These are phyloP conservation scores for Cariama cristata DNA, from an alignment of 2,113 vertebrate species.

Conservation along the genomic window DNA sequence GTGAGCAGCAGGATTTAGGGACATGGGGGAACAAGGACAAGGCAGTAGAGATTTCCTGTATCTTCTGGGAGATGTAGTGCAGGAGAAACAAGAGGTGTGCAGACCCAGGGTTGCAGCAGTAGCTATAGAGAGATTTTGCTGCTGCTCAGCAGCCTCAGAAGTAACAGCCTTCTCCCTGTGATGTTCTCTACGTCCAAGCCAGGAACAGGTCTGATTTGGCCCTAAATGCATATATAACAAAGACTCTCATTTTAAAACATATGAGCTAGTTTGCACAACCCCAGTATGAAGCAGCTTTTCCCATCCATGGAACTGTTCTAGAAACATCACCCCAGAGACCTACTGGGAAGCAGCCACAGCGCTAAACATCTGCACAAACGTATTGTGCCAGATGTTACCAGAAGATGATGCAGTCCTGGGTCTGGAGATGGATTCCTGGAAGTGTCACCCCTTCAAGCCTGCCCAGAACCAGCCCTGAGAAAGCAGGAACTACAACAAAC, in stretches of 20 bases:
- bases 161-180: neutral
- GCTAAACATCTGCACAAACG: neutral
- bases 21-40: neutral
- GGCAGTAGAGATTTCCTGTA: neutral
- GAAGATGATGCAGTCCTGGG: neutral
- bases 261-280: neutral
- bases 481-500: neutral
- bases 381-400: neutral
- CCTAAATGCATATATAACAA: neutral
- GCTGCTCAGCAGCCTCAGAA: constrained; percentile 9
- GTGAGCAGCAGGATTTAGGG: neutral
- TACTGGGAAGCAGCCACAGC: constrained; percentile 1
- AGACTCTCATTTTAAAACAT: neutral
- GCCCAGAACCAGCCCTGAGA: neutral
- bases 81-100: neutral
- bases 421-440: neutral
- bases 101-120: neutral
- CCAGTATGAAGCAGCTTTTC: constrained; percentile 10
- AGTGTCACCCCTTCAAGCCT: neutral
- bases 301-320: neutral
- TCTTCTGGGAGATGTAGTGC: neutral
- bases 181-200: neutral
- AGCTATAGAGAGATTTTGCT: neutral
- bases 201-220: constrained; percentile 15
- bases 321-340: neutral